These are phyloP conservation scores for Allophyes oxyacanthae DNA, from an alignment of 2,888 invertebrate species.

Conservation along the genomic window DNA sequence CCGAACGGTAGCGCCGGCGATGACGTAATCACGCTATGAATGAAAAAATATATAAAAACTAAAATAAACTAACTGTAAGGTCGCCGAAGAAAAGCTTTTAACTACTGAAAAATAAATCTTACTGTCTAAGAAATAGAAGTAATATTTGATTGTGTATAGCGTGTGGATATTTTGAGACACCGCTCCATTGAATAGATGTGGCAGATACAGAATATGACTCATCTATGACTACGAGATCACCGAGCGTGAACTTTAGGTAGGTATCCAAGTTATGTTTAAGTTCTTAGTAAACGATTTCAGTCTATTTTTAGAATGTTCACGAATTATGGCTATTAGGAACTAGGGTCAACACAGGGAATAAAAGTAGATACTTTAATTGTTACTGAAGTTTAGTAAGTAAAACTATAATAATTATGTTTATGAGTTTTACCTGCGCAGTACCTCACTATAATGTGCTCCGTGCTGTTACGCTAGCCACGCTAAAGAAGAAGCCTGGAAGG, in stretches of 20 bases:
- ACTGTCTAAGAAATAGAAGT: constrained; percentile 5
- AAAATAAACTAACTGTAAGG: constrained; percentile 67
- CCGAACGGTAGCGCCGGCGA: constrained; percentile 67
- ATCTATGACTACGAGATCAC: constrained; percentile 68
- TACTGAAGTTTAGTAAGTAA: too few relatives aligned
- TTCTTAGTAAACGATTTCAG: constrained; percentile 43
- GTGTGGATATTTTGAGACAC: constrained; percentile 55
- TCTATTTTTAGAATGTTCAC: constrained; percentile 42
- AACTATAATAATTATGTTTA: too few relatives aligned
- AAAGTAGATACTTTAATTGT: too few relatives aligned
- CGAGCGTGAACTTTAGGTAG: constrained; percentile 66
- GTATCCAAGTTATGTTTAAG: constrained; percentile 34
- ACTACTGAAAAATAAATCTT: constrained; percentile 38
- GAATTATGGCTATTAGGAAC: constrained; percentile 9
- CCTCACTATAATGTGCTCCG: too few relatives aligned
- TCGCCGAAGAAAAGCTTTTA: constrained; percentile 31
- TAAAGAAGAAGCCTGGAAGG: too few relatives aligned
- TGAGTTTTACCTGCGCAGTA: too few relatives aligned
- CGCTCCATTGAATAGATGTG: constrained; percentile 65
- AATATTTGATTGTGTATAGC: constrained; percentile 12
- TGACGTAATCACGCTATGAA: constrained; percentile 83
- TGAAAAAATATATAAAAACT: constrained; percentile 73
- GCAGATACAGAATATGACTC: constrained; percentile 72
- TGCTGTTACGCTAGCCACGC: too few relatives aligned
- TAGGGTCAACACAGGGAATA: not conserved